Evolutionary conservation across 2,113 vertebrate genomes (phyloP).

Genomic region (Ovis canadensis): DNA sequence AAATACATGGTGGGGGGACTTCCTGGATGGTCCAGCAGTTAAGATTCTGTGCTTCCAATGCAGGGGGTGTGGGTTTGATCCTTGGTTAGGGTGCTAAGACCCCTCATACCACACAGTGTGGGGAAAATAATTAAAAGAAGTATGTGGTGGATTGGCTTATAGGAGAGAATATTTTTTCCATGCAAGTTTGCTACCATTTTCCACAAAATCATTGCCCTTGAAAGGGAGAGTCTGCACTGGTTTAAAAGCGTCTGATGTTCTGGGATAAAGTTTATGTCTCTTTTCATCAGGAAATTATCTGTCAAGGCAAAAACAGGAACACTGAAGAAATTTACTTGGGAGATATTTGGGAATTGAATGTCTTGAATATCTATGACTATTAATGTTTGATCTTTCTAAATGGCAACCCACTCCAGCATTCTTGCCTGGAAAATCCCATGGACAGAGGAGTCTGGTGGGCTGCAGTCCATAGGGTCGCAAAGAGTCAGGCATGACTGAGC

Average conservation of each 20-base stretch:
- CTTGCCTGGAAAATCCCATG: neutral
- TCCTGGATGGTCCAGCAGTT: neutral
- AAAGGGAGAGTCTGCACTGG: neutral
- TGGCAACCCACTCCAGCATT: neutral
- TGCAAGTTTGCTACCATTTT: neutral
- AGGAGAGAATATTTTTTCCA: neutral
- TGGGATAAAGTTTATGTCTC: neutral
- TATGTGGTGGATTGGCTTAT: neutral
- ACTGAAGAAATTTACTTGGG: neutral
- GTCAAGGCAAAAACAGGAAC: neutral
- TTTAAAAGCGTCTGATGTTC: neutral
- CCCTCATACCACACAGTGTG: accelerated
- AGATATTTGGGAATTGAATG: neutral
- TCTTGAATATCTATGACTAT: neutral
- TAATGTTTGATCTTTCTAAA: neutral
- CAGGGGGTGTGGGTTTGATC: neutral
- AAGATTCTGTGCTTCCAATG: neutral
- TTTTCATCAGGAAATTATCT: neutral
- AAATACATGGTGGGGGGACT: neutral
- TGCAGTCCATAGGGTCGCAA: neutral
- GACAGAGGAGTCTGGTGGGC: neutral
- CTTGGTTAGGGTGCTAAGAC: neutral
- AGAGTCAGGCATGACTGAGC: accelerated
- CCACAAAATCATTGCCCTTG: neutral
- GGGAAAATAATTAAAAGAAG: neutral